phyloP scores from a whole-genome alignment of 2,113 vertebrate genomes.

The Dolichotis patagonum region DNA sequence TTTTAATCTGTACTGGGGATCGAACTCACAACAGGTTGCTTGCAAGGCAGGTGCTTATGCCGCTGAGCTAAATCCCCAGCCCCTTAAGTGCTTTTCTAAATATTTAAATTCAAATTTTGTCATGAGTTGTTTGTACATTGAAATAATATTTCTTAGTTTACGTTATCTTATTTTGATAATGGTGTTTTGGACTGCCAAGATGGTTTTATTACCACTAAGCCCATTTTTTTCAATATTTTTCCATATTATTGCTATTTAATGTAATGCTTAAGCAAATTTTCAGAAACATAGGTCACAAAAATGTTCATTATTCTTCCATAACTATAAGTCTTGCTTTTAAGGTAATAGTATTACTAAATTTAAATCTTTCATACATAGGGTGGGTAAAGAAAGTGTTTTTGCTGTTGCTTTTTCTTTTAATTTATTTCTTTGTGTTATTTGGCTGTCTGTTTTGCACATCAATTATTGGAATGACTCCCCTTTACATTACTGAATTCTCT shows the following conservation, averaged over 20 bases:
- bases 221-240: not conserved
- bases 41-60: too few relatives aligned
- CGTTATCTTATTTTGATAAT: not conserved
- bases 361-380: not conserved
- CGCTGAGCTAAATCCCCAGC: too few relatives aligned
- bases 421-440: not conserved
- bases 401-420: not conserved
- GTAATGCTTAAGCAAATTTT: not conserved
- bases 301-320: not conserved
- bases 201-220: not conserved
- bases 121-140: not conserved
- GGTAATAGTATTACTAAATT: not conserved
- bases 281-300: not conserved
- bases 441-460: not conserved
- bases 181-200: not conserved
- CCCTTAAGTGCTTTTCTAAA: not conserved
- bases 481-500: not conserved
- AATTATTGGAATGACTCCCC: not conserved
- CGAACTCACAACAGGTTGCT: too few relatives aligned
- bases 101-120: not conserved
- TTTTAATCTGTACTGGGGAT: too few relatives aligned
- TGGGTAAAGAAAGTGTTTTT: not conserved
- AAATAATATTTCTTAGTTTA: not conserved
- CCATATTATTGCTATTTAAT: not conserved
- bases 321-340: not conserved